Base-by-base conservation (phyloP, 2,113 vertebrate species). In the Microtus pennsylvanicus region DNA sequence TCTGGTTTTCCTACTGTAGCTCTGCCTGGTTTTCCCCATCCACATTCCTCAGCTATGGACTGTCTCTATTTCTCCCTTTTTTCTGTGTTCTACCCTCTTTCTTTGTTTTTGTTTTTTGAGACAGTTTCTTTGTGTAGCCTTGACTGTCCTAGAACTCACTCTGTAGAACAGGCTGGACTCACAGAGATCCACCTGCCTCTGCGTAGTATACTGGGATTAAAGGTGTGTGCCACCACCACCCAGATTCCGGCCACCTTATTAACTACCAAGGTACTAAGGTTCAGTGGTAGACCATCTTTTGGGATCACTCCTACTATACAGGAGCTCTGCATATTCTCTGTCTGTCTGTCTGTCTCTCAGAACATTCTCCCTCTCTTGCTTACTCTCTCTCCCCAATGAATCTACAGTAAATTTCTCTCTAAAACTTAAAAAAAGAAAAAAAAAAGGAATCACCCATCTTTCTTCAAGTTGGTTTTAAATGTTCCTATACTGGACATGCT, bases 401-500 rank as follows among this genome's bases (percentile, higher is more conserved):
- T 2, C 42, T 42, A 42, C 42, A 42, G 42, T 42, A 42, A 42
- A 42, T 42, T 42, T 42, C 42, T 42, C 42, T 42, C 42, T 42
- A 42, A 42, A 42, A 42, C 42, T 42, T 42, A 42, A 42, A 42
- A 42, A 42, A 42, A 42, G 42, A n/a, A 42, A 42, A 42, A 42
- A 42, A 42, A 42, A 42, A 42, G 42, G 10, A 14, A n/a, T 63
- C 1, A 21, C 24, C 19, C 14, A 58, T 47, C 55, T 77, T n/a
- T 3, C 47, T 5, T 90, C 3, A n/a, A 76, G 45, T 30, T 55
- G 8, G 4, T 4, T 77, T 52, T 89, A 58, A 14, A 19, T 61
- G n/a, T 35, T 35, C 76, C 74, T 33, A 0, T n/a, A 0, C 2
- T 33, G 35, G 17, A 3, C 65, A 55, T n/a, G 26, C 13, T 3